phyloP scores from a whole-genome alignment of 1,140 invertebrate genomes.

The Lucilia sericata region DNA sequence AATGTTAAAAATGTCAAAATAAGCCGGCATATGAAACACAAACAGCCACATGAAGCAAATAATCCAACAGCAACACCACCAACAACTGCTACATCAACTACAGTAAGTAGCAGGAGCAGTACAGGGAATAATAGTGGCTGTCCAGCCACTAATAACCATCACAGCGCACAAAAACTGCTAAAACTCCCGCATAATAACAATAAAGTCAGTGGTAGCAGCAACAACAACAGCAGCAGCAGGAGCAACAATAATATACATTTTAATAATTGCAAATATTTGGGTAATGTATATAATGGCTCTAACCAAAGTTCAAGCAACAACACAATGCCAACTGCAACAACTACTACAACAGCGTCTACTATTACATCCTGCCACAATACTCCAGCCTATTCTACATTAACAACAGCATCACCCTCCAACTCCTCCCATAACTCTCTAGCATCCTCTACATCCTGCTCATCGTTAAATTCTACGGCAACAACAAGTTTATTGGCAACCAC shows the following conservation, averaged over 20 bases:
- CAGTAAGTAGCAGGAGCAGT: background rate
- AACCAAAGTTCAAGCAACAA: conserved; percentile 23
- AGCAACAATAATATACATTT: conserved; percentile 11
- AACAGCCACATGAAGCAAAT: conserved; percentile 2
- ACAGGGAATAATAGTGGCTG: background rate
- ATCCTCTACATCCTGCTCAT: background rate
- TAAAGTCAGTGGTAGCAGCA: background rate
- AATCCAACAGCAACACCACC: background rate
- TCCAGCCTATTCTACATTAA: background rate
- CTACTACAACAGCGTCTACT: background rate
- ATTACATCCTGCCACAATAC: background rate
- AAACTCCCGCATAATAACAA: conserved; percentile 24
- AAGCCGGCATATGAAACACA: conserved; percentile 46
- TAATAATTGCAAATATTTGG: conserved; percentile 11
- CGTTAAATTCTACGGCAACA: background rate
- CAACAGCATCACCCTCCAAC: background rate
- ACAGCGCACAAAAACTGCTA: conserved; percentile 35
- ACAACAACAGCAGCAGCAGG: background rate
- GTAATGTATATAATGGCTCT: conserved; percentile 13
- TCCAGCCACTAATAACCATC: background rate
- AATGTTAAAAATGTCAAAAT: conserved; percentile 49
- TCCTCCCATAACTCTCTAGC: too few species aligned
- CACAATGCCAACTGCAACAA: conserved; percentile 30
- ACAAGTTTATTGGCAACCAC: background rate
- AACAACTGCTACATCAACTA: background rate